Evolutionary conservation across 92 coral and sea anemone species (phyloP).

Genomic region (Palythoa caribaeorum): DNA sequence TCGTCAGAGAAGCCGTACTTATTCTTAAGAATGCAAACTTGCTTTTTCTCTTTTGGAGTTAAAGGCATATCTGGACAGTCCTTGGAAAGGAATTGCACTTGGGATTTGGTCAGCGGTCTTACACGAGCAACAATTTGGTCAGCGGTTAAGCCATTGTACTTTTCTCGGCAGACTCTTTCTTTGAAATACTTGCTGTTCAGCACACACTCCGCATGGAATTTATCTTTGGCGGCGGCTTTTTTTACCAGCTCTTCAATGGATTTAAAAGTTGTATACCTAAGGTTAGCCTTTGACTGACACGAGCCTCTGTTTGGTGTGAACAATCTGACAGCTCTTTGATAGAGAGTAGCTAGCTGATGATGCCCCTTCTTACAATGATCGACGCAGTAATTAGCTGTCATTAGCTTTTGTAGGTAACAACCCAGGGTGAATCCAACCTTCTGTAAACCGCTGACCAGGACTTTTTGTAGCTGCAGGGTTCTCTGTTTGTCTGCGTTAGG

Average conservation of each 20-base stretch:
- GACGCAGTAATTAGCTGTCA: constrained; percentile 39
- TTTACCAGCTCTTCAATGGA: constrained; percentile 49
- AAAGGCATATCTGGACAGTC: constrained; percentile 57
- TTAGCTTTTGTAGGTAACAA: constrained; percentile 43
- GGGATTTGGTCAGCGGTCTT: constrained; percentile 30
- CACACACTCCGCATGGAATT: constrained; percentile 64
- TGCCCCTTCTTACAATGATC: constrained; percentile 45
- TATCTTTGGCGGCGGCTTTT: constrained; percentile 41
- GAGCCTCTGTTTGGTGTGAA: constrained; percentile 42
- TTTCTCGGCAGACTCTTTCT: constrained; percentile 58
- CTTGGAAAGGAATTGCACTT: constrained; percentile 48
- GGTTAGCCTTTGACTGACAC: constrained; percentile 56
- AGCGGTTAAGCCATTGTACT: constrained; percentile 13
- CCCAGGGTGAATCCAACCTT: constrained; percentile 47
- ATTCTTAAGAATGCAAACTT: constrained; percentile 43
- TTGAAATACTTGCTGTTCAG: constrained; percentile 64
- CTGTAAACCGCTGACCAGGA: constrained; percentile 30
- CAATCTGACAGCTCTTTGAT: constrained; percentile 14
- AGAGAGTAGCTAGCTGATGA: constrained; percentile 22
- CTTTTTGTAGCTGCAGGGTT: constrained; percentile 33
- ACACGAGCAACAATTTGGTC: constrained; percentile 41
- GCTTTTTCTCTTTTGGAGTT: constrained; percentile 43
- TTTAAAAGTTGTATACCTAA: constrained; percentile 59
- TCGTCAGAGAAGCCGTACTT: constrained; percentile 22
- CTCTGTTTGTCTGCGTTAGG: constrained; percentile 19